A percentile compares a stretch with the other conserved stretches of the same genome.
phyloP scores from a whole-genome alignment of 1,140 invertebrate species.

The Aphelenchoides avenae region DNA sequence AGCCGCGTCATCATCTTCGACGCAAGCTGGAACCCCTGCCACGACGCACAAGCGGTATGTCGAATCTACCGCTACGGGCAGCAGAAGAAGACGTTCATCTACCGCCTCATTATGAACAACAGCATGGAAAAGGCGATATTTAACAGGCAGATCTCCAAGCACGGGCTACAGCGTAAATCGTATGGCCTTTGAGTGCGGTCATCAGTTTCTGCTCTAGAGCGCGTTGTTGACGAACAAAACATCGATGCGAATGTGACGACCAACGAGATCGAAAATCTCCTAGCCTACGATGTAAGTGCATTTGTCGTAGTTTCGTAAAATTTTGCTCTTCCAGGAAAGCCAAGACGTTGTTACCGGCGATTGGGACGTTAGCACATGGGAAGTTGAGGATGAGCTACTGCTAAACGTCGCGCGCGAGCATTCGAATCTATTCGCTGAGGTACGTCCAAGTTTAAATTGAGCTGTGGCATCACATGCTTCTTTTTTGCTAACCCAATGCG shows the following conservation, averaged over 20 bases:
- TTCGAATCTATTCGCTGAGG: slow-evolving; percentile 66
- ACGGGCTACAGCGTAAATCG: slow-evolving; percentile 73
- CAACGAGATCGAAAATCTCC: slow-evolving; percentile 87
- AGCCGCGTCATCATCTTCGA: slow-evolving; percentile 95
- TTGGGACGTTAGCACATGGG: slow-evolving; percentile 65
- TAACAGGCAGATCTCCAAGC: slow-evolving; percentile 93
- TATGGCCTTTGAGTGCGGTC: slow-evolving; percentile 22
- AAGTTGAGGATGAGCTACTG: slow-evolving; percentile 67
- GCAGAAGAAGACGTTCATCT: slow-evolving; percentile 86
- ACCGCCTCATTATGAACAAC: slow-evolving; percentile 90
- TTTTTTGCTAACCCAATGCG: not conserved
- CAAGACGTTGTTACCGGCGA: slow-evolving; percentile 25
- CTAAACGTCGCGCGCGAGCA: slow-evolving; percentile 72
- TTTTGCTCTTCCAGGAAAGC: slow-evolving; percentile 24
- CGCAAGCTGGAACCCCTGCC: slow-evolving; percentile 95
- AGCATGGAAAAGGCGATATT: slow-evolving; percentile 96
- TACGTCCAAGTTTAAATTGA: slow-evolving; percentile 30
- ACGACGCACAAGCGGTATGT: slow-evolving; percentile 88
- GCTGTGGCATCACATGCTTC: not conserved
- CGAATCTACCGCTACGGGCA: slow-evolving; percentile 74
- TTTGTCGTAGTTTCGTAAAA: slow-evolving; percentile 6
- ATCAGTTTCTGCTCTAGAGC: slow-evolving; percentile 64
- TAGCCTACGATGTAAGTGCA: slow-evolving; percentile 75
- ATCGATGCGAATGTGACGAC: slow-evolving; percentile 88
- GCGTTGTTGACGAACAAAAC: slow-evolving; percentile 95